Percentiles rank a stretch among this genome's conserved stretches.
Evolutionary conservation across 2,888 invertebrate genomes (phyloP).

Genomic region (Thalpophila matura): DNA sequence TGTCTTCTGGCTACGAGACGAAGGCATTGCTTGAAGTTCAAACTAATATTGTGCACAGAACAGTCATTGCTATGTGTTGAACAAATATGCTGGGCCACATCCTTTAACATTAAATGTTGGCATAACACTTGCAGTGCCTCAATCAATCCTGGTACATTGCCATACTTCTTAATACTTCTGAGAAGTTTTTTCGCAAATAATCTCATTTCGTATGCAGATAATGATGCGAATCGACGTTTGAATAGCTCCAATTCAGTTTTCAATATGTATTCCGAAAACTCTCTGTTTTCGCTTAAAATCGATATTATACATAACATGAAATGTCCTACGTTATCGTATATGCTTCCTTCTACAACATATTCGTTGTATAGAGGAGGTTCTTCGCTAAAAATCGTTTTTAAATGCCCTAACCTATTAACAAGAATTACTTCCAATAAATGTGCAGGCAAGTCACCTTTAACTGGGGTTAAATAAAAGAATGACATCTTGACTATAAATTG

Average conservation of each 20-base stretch:
- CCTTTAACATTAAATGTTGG: constrained; percentile 78
- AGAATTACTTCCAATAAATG: constrained; percentile 90
- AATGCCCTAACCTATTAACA: constrained; percentile 86
- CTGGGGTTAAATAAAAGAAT: constrained; percentile 91
- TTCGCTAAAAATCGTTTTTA: constrained; percentile 78
- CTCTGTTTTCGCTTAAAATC: constrained; percentile 73
- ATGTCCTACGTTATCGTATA: constrained; percentile 91
- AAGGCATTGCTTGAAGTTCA: constrained; percentile 90
- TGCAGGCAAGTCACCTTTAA: constrained; percentile 88
- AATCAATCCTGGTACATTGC: constrained; percentile 60
- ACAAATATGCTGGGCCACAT: constrained; percentile 79
- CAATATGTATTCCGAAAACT: constrained; percentile 77
- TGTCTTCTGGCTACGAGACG: constrained; percentile 88
- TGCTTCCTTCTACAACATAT: constrained; percentile 91
- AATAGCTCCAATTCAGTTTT: constrained; percentile 81
- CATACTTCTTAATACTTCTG: constrained; percentile 73
- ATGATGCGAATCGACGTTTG: constrained; percentile 69
- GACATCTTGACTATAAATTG: constrained; percentile 72
- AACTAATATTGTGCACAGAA: constrained; percentile 73
- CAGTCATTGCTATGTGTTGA: constrained; percentile 72
- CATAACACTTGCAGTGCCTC: constrained; percentile 76
- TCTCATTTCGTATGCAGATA: constrained; percentile 80
- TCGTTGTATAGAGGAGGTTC: constrained; percentile 82
- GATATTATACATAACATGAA: constrained; percentile 87
- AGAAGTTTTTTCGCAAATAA: constrained; percentile 81